phyloP scores from a whole-genome alignment of 2,797 vertebrate genomes.

The Propithecus deckenii region DNA sequence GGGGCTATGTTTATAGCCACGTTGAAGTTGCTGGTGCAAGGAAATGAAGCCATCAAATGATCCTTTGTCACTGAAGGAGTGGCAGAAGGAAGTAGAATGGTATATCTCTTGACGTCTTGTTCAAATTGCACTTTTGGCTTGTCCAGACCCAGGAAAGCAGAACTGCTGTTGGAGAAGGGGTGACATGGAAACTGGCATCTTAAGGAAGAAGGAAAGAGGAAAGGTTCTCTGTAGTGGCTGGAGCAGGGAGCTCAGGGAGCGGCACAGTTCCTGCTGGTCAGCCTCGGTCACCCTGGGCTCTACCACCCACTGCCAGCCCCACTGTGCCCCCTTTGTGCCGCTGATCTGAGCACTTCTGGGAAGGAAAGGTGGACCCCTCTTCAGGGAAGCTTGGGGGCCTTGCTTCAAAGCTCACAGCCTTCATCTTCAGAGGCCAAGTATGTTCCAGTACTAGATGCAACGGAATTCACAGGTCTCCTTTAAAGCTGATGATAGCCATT shows the following conservation, averaged over 20 bases:
- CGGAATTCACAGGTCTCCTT: not conserved
- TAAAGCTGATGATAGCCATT: not conserved
- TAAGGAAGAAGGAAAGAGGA: not conserved
- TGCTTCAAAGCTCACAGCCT: not conserved
- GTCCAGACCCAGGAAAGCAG: not conserved
- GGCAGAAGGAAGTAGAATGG: not conserved
- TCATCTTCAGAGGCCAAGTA: not conserved
- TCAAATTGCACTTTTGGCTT: not conserved
- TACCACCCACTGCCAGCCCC: not conserved
- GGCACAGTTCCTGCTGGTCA: not conserved
- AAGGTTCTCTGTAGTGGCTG: not conserved
- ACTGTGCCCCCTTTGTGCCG: not conserved
- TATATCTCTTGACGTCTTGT: not conserved
- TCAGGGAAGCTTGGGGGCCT: not conserved
- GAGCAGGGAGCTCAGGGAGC: not conserved
- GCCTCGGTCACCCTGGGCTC: not conserved
- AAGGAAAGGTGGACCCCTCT: not conserved
- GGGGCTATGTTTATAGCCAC: not conserved
- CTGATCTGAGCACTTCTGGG: not conserved
- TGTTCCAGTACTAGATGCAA: not conserved
- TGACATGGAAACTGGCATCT: not conserved
- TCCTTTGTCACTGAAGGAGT: not conserved
- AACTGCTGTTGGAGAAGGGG: not conserved
- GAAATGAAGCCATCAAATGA: not conserved
- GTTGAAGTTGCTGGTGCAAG: not conserved